These are phyloP conservation scores for Nasonia longicornis DNA, from an alignment of 1,140 invertebrate genomes.

Conservation along the genomic window DNA sequence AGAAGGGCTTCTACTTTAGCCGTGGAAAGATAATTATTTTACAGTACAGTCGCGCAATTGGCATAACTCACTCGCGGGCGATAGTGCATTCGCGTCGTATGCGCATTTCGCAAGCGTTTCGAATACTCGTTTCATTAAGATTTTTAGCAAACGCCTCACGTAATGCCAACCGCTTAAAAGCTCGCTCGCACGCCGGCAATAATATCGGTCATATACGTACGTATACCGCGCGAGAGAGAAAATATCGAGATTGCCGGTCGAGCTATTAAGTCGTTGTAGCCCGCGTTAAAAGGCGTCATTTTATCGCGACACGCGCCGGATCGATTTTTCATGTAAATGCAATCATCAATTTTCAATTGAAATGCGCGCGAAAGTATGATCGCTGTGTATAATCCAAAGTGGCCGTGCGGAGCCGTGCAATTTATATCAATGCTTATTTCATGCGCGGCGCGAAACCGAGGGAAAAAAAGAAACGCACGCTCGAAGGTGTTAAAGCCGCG, in stretches of 20 bases:
- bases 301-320: slow-evolving; percentile 18
- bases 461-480: background rate
- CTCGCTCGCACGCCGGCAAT: background rate
- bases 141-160: background rate
- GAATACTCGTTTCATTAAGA: background rate
- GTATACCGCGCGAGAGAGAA: background rate
- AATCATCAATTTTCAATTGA: slow-evolving; percentile 45
- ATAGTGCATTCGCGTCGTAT: background rate
- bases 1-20: background rate
- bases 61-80: background rate
- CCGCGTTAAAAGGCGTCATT: slow-evolving; percentile 26
- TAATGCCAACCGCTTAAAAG: background rate
- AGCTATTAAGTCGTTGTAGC: slow-evolving; percentile 28
- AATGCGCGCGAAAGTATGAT: slow-evolving; percentile 12
- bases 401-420: background rate
- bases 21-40: background rate
- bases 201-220: background rate
- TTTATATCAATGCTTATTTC: slow-evolving; percentile 35
- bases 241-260: slow-evolving; percentile 28
- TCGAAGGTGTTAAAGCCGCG: slow-evolving; percentile 42
- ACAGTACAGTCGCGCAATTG: background rate
- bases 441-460: background rate
- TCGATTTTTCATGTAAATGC: slow-evolving; percentile 43
- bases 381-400: background rate
- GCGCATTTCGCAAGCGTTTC: background rate